Conservation (phyloP, 2,113 vertebrate species). For the Suricata suricatta region DNA sequence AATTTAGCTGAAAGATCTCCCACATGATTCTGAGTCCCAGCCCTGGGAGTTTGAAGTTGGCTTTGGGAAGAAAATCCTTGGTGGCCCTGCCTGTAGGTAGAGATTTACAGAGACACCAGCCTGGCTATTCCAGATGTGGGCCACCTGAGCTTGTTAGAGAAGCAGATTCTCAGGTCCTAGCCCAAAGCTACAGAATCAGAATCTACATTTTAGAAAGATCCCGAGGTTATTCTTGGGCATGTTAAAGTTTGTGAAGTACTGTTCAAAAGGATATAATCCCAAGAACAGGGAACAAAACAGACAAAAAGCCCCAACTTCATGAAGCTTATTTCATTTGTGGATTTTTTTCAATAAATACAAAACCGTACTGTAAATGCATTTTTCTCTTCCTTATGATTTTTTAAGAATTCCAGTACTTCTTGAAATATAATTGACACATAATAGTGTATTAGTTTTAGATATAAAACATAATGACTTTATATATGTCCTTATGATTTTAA, state of each 20-base stretch:
- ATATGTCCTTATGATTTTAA: neutral
- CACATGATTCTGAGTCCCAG: neutral
- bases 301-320: neutral
- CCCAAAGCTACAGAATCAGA: neutral
- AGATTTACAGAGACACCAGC: neutral
- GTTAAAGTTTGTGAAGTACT: neutral
- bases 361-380: neutral
- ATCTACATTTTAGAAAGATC: neutral
- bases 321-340: neutral
- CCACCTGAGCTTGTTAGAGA: neutral
- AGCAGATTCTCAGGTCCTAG: neutral
- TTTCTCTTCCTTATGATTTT: neutral
- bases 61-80: neutral
- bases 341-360: neutral
- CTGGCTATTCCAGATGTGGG: neutral
- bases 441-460: neutral
- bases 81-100: neutral
- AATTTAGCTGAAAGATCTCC: neutral
- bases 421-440: neutral
- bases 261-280: neutral
- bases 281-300: neutral
- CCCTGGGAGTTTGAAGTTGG: neutral
- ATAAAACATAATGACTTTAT: neutral
- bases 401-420: neutral
- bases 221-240: neutral